phyloP scores from a whole-genome alignment of 2,113 vertebrate species.

The Bos javanicus region DNA sequence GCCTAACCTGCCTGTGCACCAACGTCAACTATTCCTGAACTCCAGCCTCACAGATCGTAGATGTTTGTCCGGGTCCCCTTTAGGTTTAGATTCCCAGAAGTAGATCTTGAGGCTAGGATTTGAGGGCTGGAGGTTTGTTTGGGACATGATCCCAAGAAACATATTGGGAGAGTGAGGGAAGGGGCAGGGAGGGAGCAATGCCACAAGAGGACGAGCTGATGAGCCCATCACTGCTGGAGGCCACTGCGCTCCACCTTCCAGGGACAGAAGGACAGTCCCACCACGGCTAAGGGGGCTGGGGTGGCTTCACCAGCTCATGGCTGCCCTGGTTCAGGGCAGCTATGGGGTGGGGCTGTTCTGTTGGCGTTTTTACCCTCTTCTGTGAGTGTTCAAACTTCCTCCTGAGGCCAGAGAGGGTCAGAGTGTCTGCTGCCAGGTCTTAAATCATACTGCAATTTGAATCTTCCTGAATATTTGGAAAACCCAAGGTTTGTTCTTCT shows the following conservation, averaged over 20 bases:
- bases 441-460: background rate
- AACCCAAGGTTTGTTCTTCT: background rate
- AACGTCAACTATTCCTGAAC: background rate
- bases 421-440: background rate
- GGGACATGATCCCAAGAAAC: background rate
- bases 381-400: background rate
- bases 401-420: background rate
- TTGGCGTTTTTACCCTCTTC: background rate
- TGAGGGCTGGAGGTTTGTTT: background rate
- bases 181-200: background rate
- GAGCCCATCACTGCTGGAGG: background rate
- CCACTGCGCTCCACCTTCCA: fast-evolving
- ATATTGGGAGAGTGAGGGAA: background rate
- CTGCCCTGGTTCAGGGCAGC: background rate
- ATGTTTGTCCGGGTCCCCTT: background rate
- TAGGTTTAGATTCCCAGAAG: background rate
- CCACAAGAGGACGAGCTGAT: background rate
- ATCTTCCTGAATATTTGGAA: background rate
- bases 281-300: background rate
- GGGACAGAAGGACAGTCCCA: background rate
- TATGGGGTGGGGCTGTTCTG: background rate
- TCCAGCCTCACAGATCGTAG: background rate
- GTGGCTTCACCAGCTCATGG: no score
- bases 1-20: background rate
- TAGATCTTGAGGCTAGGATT: background rate